Percentiles rank a stretch among this genome's conserved stretches.
Evolutionary conservation across 2,797 vertebrate genomes (phyloP).

Genomic region (Streptopelia turtur): DNA sequence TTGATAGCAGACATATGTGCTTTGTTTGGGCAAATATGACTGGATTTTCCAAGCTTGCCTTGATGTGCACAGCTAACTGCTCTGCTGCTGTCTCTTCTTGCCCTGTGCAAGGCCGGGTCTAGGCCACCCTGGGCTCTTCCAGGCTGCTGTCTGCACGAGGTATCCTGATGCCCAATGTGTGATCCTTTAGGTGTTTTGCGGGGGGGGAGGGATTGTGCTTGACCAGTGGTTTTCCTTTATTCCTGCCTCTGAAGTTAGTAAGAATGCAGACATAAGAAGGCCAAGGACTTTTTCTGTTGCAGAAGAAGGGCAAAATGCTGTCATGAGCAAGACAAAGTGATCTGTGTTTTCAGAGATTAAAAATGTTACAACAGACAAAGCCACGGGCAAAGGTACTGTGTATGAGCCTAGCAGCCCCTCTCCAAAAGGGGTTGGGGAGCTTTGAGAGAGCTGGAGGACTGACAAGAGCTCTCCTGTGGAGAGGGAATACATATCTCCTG

Average conservation of each 20-base stretch:
- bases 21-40: not conserved
- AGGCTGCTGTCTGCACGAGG: not conserved
- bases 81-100: not conserved
- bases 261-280: not conserved
- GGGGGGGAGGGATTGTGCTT: not conserved
- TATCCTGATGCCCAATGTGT: rapidly evolving
- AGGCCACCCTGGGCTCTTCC: rapidly evolving
- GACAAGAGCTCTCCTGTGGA: not conserved
- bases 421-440: not conserved
- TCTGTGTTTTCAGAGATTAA: not conserved
- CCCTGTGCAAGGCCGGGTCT: not conserved
- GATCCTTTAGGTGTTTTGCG: not conserved
- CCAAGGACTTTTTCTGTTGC: rapidly evolving
- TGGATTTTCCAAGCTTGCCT: not conserved
- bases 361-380: not conserved
- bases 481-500: not conserved
- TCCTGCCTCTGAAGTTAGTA: not conserved
- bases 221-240: not conserved
- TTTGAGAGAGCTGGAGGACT: not conserved
- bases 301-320: not conserved
- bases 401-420: not conserved
- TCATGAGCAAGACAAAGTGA: not conserved
- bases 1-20: not conserved
- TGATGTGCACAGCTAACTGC: not conserved
- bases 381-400: not conserved